Evolutionary conservation across 2,797 vertebrate genomes (phyloP), one percentile per base, ranked within the genome.

Genomic region (Craterocephalus amniculus): DNA sequence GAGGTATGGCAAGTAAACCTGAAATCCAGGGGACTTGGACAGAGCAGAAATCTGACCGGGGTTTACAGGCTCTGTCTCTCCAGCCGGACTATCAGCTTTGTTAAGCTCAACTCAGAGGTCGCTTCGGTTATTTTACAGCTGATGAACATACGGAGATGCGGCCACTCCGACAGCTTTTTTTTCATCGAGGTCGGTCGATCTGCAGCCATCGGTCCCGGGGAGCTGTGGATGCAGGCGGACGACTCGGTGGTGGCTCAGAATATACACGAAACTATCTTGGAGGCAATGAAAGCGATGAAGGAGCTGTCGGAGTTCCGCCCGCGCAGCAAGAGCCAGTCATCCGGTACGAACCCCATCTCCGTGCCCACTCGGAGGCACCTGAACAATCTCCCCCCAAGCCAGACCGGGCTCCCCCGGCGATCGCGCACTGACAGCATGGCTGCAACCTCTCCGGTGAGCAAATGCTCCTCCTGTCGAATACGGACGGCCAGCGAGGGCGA

Each of bases 181-280:
- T 99, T 99, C 92, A 98, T 99, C 22, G 98, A 99, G 90, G 97
- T 99, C 60, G 98, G 98, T 52, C 95, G 98, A 43, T 99, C 97
- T 0, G 96, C 98, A 1, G 94, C 96, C 80, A 99, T 96, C 13
- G 98, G 98, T 35, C 97, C 98, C 1, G 98, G 98, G 1, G 98
- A 99, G 92, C 86, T 99, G 31, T 99, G 98, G 98, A 99, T 99
- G 98, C 98, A 99, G 85, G 97, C 96, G 0, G 98, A 99, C 45
- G 98, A 99, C 89, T 96, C 96, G 0, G 98, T 99, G 73, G 98
- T 99, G 86, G 98, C 98, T n/a, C 98, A 99, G 75, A 98, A 96
- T 86, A 99, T 99, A 81, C 98, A 99, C 70, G 98, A 99, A 88
- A 99, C 98, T 27, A 98, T 99, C 71, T 75, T 99, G 81, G 98